Base-by-base conservation (phyloP, 30 jellyfish, hydroid and myxozoan species). In the Clytia hemisphaerica region DNA sequence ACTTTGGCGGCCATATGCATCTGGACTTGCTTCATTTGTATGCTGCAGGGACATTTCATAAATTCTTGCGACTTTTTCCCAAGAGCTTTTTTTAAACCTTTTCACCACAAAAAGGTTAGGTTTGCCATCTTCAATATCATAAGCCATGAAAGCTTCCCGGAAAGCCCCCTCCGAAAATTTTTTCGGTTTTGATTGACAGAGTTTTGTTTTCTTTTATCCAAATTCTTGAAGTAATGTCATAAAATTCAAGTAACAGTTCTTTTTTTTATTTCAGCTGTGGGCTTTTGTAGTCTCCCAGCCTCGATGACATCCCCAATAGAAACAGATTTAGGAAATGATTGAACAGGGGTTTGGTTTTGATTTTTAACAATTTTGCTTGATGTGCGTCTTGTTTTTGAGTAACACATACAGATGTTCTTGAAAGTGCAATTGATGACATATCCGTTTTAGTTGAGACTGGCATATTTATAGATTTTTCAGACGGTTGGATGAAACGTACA, bases 141-240 rank as follows among this genome's bases (percentile, higher is more conserved):
- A 45, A 6, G 81, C 81, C 28, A 24, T 46, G 57, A 6, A 49
- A 32, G 81, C 81, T 21, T 44, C 22, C 18, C 81, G 53, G 45
- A 69, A 69, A n/a, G 46, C 81, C 21, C 69, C 72, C 72, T 22
- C 68, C 62, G 51, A 32, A 61, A 30, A 61, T 27, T 14, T 38
- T 27, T 35, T 24, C 21, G 19, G 3, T 22, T 30, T 61, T 31
- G 10, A 12, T 5, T 4, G 16, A 29, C 29, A 58, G 32, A 6
- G 10, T 10, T 24, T 31, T 35, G 16, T 54, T 28, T 24, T n/a
- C 7, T 33, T 2, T 61, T 25, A 31, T 34, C 75, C 75, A 61
- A 31, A 14, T 61, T 58, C 18, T 61, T 25, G 19, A 22, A 26
- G 45, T 14, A 24, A 1, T 58, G 37, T 38, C 19, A 30, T 61